Evolutionary conservation across 2,797 vertebrate species (phyloP).

Genomic region (Platalea minor): DNA sequence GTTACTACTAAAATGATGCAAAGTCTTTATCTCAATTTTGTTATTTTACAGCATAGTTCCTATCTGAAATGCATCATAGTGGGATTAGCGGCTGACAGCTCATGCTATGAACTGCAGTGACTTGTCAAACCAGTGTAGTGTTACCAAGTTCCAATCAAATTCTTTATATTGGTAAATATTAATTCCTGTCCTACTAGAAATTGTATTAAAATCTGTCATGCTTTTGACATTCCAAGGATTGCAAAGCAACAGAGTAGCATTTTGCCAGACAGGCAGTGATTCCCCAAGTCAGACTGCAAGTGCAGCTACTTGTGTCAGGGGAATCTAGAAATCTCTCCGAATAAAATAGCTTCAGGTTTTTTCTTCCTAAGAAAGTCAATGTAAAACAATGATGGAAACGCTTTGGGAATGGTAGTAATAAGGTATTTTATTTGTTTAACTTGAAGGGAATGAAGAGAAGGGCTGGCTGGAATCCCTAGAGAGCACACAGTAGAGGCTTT

Average conservation of each 20-base stretch:
- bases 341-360: not conserved
- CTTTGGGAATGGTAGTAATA: not conserved
- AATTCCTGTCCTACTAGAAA: not conserved
- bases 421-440: not conserved
- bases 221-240: not conserved
- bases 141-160: not conserved
- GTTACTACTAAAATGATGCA: not conserved
- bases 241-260: not conserved
- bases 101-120: not conserved
- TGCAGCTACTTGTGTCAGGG: not conserved
- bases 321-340: not conserved
- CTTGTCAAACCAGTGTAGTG: not conserved
- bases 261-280: not conserved
- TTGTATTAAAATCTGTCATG: not conserved
- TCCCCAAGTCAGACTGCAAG: not conserved
- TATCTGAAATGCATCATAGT: not conserved
- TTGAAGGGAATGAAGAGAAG: not conserved
- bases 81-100: not conserved
- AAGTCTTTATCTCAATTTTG: not conserved
- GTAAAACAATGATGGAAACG: not conserved
- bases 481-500: not conserved
- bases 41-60: not conserved
- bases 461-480: not conserved
- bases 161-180: not conserved
- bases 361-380: not conserved